Evolutionary conservation across 1,140 invertebrate species (phyloP).

Genomic region (Drosophila obscura): DNA sequence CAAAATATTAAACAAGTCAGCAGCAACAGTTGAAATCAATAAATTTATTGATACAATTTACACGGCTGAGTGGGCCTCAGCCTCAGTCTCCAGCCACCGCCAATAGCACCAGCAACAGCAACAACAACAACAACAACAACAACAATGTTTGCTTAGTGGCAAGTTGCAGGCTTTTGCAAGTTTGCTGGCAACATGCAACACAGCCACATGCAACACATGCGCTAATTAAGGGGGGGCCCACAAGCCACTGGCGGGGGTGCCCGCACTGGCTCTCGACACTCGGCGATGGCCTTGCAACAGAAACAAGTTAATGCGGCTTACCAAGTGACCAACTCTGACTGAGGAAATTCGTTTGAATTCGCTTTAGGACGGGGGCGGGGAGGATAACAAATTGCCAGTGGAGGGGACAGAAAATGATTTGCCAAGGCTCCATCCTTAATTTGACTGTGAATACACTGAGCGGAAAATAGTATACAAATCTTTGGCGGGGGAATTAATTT

Average conservation of each 20-base stretch:
- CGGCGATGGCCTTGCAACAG: conserved; percentile 46
- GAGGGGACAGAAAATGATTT: conserved; percentile 21
- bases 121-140: conserved; percentile 13
- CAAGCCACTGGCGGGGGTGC: conserved; percentile 26
- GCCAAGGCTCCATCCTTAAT: conserved; percentile 35
- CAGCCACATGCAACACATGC: conserved; percentile 50
- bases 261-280: conserved; percentile 31
- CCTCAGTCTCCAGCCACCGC: conserved; percentile 4
- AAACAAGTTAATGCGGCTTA: conserved; percentile 52
- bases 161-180: conserved; percentile 1
- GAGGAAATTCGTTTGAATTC: conserved; percentile 28
- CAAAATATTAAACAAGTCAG: conserved; percentile 82
- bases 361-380: neutral
- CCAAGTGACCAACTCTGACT: conserved; percentile 49
- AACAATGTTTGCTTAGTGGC: conserved; percentile 16
- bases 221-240: conserved; percentile 67
- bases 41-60: conserved; percentile 82
- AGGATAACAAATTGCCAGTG: conserved; percentile 20
- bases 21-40: conserved; percentile 82
- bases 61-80: conserved; percentile 46
- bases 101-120: conserved; percentile 17
- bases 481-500: too few species aligned
- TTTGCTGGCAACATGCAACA: conserved; percentile 53
- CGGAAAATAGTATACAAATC: too few species aligned
- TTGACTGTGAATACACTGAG: conserved; percentile 17